Percentiles rank a stretch among this genome's conserved stretches.
phyloP scores from a whole-genome alignment of 2,888 invertebrate genomes.

The Holacanthella duospinosa region DNA sequence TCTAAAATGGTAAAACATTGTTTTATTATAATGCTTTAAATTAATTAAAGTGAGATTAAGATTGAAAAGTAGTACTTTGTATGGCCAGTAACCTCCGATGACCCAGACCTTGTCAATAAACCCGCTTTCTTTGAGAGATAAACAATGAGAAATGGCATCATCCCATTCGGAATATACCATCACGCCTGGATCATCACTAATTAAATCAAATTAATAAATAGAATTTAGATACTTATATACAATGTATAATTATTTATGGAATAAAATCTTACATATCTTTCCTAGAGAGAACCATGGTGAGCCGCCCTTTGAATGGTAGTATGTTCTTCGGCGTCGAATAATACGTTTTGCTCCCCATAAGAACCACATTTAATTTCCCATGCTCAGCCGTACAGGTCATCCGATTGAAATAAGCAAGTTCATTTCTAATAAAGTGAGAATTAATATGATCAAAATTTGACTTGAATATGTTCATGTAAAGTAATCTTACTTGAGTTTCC shows the following conservation, averaged over 20 bases:
- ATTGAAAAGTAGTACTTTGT: too few relatives aligned
- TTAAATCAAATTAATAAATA: background rate
- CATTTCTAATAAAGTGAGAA: constrained; percentile 51
- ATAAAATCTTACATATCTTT: background rate
- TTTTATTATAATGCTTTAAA: background rate
- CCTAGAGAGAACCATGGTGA: constrained; percentile 67
- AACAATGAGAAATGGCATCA: constrained; percentile 55
- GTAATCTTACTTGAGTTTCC: constrained; percentile 53
- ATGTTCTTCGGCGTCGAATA: constrained; percentile 75
- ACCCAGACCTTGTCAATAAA: constrained; percentile 74
- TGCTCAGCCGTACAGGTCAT: constrained; percentile 64
- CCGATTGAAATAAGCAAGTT: constrained; percentile 72
- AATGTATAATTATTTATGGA: background rate
- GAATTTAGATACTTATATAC: background rate
- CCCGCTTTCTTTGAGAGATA: constrained; percentile 42
- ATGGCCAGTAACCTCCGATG: constrained; percentile 73
- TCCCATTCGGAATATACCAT: constrained; percentile 55
- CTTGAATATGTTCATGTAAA: too few relatives aligned
- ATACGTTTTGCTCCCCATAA: constrained; percentile 93
- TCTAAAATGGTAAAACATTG: constrained; percentile 45
- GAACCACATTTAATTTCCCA: constrained; percentile 62
- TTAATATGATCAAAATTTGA: too few relatives aligned
- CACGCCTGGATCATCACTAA: constrained; percentile 40
- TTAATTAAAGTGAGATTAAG: too few relatives aligned
- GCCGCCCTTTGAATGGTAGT: constrained; percentile 60